Base-by-base conservation (phyloP, 2,113 vertebrate genomes). In the Silurus glanis region DNA sequence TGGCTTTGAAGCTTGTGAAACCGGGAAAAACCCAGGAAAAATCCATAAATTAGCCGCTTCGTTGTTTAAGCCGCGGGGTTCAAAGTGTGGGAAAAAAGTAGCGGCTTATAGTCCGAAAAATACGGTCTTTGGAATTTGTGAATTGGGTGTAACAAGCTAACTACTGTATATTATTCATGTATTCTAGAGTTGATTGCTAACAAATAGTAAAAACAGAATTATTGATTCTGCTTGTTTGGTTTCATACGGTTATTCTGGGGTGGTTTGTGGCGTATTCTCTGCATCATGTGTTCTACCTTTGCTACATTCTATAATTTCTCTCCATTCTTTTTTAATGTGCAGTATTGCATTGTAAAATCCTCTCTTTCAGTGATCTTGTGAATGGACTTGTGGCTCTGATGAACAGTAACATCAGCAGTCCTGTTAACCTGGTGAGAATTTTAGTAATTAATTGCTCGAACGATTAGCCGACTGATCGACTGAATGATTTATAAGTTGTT, bases 331-430 rank as follows among this genome's bases (percentile, higher is more conserved):
- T 58, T 0, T 13, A n/a, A 62, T 58, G 23, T 9, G 8, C 64
- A 76, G 47, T 25, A n/a, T 55, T 25, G 9, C 59, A 23, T 1
- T 85, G 59, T 51, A 79, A n/a, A 9, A 8, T 19, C 19, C 64
- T 84, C 13, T 80, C 45, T 76, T 62, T 53, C 95, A 99, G 98
- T 47, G 98, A 99, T 87, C 96, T 99, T 89, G 98, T 99, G 87
- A 99, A 99, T 0, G 98, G 98, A 14, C 95, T 99, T 62, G 98
- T 99, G 90, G 92, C 96, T 0, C 90, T 99, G 92, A 99, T 99
- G 98, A 99, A 99, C 95, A 99, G 98, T 90, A 99, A 99, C 37
- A 96, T 99, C 91, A 99, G 98, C 94, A 99, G 98, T 91, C 98
- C 98, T 0, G 97, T 99, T 89, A 99, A 99, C 90, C 94, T 99